Evolutionary conservation across 1,140 invertebrate genomes (phyloP), one percentile per base, ranked within the genome.

Genomic region (Oscheius sp.): DNA sequence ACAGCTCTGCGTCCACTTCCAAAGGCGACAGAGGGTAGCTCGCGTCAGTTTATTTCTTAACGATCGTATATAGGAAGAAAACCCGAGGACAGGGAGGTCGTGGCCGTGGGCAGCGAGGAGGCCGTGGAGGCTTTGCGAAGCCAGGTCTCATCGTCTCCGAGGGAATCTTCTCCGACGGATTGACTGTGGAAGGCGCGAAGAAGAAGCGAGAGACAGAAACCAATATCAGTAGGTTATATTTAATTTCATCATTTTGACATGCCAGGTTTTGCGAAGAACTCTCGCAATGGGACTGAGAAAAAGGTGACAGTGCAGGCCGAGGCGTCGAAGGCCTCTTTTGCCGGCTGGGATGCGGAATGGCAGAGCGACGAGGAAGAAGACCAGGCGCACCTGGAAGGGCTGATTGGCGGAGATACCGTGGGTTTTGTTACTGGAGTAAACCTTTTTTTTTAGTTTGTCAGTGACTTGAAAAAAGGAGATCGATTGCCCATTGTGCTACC

Each of bases 401-500:
- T 72, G 10, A 3, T 3, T 18, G 65, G 7, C 7, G 49, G 49
- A 4, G 49, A 15, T 23, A 23, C 7, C 28, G 38, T 42, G 38
- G n/a, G 38, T 34, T 7, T 13, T 20, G 1, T 1, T 2, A 67
- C 2, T 70, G 68, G 15, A 63, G 23, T 23, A 26, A 28, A n/a
- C 20, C 29, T 64, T 31, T 46, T 13, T 38, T 70, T 70, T 70
- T 23, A 70, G 68, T 72, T 72, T 35, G 42, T 72, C 38, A 15
- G 29, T 32, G 69, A 73, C 20, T 20, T 68, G 18, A 70, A 72
- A 26, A 32, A 34, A 3, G 69, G 65, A 10, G 29, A 34, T 15
- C 68, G 68, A 3, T 3, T 45, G 7, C 69, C 69, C 29, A 38
- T 72, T 46, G 69, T 72, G 35, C 34, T 72, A 32, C 69, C 69